Percentiles rank a stretch among this genome's conserved stretches.
phyloP scores from a whole-genome alignment of 2,113 vertebrate genomes.

The Antennarius striatus region DNA sequence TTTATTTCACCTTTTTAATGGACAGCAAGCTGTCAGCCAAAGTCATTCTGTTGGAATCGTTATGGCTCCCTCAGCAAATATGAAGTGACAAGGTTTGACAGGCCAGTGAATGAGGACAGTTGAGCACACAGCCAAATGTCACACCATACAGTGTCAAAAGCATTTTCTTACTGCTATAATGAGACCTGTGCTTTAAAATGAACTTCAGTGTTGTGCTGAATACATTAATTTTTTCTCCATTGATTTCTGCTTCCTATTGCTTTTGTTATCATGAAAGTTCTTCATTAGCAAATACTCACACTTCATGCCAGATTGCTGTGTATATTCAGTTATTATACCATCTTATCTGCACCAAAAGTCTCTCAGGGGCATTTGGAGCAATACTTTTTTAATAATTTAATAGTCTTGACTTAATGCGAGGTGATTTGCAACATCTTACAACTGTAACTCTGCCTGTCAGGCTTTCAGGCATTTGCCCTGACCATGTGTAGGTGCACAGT shows the following conservation, averaged over 20 bases:
- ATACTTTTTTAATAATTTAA: too few relatives aligned
- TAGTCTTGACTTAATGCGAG: too few relatives aligned
- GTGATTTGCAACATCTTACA: too few relatives aligned
- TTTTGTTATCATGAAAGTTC: conserved; percentile 47
- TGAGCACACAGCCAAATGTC: conserved; percentile 69
- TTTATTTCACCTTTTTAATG: conserved; percentile 69
- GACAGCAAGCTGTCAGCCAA: conserved; percentile 71
- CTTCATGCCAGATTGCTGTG: conserved; percentile 1
- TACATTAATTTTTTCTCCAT: conserved; percentile 53
- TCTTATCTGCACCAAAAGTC: conserved; percentile 5
- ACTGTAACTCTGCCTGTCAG: too few relatives aligned
- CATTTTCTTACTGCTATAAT: conserved; percentile 69
- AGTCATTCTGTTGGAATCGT: conserved; percentile 51
- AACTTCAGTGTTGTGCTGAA: conserved; percentile 41
- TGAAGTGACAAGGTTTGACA: conserved; percentile 77
- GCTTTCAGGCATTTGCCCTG: too few relatives aligned
- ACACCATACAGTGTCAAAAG: conserved; percentile 65
- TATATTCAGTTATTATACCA: conserved; percentile 44
- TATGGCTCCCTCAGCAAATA: conserved; percentile 66
- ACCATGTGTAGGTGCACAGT: too few relatives aligned
- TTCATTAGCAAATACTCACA: conserved; percentile 44
- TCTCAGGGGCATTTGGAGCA: neutral
- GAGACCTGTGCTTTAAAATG: conserved; percentile 68
- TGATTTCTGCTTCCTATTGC: conserved; percentile 53
- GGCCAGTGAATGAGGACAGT: conserved; percentile 62